phyloP scores from a whole-genome alignment of 2,797 vertebrate species.

The Oreochromis mossambicus region DNA sequence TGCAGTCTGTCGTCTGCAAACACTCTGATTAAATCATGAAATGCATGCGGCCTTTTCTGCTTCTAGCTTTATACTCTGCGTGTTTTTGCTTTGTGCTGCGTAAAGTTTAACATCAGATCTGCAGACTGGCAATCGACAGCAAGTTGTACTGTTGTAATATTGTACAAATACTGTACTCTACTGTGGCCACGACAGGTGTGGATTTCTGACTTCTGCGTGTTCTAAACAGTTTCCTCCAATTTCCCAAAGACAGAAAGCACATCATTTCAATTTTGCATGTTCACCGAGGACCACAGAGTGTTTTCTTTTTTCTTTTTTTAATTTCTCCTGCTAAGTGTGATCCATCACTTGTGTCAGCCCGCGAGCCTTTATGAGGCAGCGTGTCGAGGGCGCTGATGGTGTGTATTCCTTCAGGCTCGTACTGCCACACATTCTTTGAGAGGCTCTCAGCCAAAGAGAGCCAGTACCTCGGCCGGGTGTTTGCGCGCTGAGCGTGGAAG shows the following conservation, averaged over 20 bases:
- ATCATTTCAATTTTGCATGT: background rate
- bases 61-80: background rate
- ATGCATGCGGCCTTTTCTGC: background rate
- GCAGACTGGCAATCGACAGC: background rate
- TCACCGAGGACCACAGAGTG: background rate
- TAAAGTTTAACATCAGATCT: background rate
- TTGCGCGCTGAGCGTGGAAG: background rate
- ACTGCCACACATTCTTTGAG: slow-evolving; percentile 32
- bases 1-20: background rate
- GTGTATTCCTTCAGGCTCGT: slow-evolving; percentile 26
- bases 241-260: background rate
- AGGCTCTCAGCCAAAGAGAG: slow-evolving; percentile 35
- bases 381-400: slow-evolving; percentile 9
- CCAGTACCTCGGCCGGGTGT: slow-evolving; percentile 4
- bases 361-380: slow-evolving; percentile 9
- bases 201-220: background rate
- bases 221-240: background rate
- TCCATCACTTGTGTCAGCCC: slow-evolving; percentile 38
- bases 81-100: background rate
- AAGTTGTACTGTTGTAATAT: background rate
- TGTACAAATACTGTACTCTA: background rate
- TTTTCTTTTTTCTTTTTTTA: background rate
- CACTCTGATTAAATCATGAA: background rate
- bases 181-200: background rate
- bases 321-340: slow-evolving; percentile 1